Percentiles rank a stretch among this genome's conserved stretches.
phyloP scores from a whole-genome alignment of 2,797 vertebrate species.

The Discoglossus pictus region DNA sequence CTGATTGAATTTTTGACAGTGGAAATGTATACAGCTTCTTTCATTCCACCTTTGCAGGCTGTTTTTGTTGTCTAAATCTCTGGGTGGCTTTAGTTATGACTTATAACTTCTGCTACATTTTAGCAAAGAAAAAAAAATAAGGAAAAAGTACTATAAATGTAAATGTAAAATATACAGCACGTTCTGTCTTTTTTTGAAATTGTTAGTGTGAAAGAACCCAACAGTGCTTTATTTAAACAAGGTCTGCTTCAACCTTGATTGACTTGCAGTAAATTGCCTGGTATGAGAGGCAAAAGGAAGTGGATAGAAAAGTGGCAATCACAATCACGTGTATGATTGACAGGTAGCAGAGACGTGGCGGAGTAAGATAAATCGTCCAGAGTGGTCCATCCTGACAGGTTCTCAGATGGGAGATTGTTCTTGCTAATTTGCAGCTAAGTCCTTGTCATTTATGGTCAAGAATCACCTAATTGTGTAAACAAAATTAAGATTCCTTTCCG shows the following conservation, averaged over 20 bases:
- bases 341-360: conserved; percentile 80
- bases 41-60: conserved; percentile 53
- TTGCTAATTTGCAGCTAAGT: conserved; percentile 78
- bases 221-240: conserved; percentile 82
- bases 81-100: conserved; percentile 60
- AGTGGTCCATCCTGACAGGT: conserved; percentile 79
- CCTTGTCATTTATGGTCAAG: conserved; percentile 77
- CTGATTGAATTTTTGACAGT: conserved; percentile 51
- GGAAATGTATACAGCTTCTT: conserved; percentile 44
- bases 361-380: conserved; percentile 84
- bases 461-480: conserved; percentile 77
- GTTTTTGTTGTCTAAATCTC: conserved; percentile 55
- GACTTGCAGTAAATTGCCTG: conserved; percentile 83
- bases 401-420: conserved; percentile 81
- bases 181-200: conserved; percentile 75
- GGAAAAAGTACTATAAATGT: conserved; percentile 70
- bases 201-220: conserved; percentile 76
- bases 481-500: conserved; percentile 70
- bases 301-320: conserved; percentile 81
- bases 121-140: conserved; percentile 27
- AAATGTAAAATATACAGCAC: conserved; percentile 76
- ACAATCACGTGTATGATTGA: conserved; percentile 79
- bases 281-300: conserved; percentile 76
- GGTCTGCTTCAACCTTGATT: conserved; percentile 79
- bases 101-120: conserved; percentile 65